Evolutionary conservation across 2,113 vertebrate species (phyloP).

Genomic region (Microtus montanus): DNA sequence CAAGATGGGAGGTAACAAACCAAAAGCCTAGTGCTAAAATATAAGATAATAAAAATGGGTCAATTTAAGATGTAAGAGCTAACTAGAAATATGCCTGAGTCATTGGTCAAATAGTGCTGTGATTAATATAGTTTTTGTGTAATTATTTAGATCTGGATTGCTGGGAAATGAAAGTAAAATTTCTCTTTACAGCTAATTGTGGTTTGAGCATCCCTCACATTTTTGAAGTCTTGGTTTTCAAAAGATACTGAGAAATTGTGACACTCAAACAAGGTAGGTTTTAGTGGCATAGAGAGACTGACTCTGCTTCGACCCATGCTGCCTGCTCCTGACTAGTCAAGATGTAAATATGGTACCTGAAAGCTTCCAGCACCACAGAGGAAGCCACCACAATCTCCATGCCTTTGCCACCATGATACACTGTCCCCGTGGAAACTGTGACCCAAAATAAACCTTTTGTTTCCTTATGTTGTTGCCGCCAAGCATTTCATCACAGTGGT

Average conservation of each 20-base stretch:
- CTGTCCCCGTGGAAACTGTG: not conserved
- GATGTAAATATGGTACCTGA: not conserved
- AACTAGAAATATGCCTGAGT: too few species aligned
- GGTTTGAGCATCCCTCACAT: not conserved
- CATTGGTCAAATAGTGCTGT: too few species aligned
- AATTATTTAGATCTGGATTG: too few species aligned
- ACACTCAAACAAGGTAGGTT: not conserved
- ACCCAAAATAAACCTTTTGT: not conserved
- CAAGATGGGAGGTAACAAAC: too few species aligned
- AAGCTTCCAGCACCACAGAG: not conserved
- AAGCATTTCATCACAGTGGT: not conserved
- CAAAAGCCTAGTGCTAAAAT: too few species aligned
- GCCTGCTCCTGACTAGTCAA: not conserved
- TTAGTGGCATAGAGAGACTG: too few species aligned
- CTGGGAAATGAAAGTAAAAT: too few species aligned
- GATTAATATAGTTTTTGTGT: too few species aligned
- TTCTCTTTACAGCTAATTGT: too few species aligned
- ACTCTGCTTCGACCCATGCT: not conserved
- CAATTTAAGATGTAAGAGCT: too few species aligned
- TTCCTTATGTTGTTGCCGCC: not conserved
- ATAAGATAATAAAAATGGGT: too few species aligned
- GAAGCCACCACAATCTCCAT: not conserved
- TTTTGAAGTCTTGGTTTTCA: not conserved
- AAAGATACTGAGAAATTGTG: not conserved
- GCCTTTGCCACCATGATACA: not conserved